Percentiles rank a stretch among this genome's conserved stretches.
Evolutionary conservation across 1,140 invertebrate species (phyloP).

Genomic region (Globodera rostochiensis): DNA sequence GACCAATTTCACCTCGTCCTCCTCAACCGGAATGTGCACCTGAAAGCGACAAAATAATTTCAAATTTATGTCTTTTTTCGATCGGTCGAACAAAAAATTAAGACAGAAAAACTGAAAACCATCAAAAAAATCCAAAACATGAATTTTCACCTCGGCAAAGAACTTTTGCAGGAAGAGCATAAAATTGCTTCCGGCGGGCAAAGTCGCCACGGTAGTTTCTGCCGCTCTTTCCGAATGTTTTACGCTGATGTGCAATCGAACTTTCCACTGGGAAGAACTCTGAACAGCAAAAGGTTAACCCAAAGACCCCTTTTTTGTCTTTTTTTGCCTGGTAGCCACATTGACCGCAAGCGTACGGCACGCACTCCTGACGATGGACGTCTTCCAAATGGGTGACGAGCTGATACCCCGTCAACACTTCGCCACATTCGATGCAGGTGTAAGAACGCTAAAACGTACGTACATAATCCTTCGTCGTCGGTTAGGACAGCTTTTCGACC

Average conservation of each 20-base stretch:
- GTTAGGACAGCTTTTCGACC: not conserved
- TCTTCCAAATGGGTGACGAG: conserved; percentile 26
- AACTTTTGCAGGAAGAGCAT: conserved; percentile 30
- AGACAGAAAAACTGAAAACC: conserved; percentile 4
- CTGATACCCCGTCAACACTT: conserved; percentile 27
- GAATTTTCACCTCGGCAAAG: conserved; percentile 29
- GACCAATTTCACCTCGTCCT: conserved; percentile 24
- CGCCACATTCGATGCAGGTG: conserved; percentile 34
- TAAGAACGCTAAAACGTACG: conserved; percentile 7
- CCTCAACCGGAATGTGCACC: conserved; percentile 12
- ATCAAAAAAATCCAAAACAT: conserved; percentile 3
- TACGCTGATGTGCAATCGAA: conserved; percentile 33
- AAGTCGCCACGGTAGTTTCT: conserved; percentile 25
- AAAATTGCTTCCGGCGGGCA: conserved; percentile 27
- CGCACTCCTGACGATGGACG: conserved; percentile 17
- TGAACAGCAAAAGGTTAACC: not conserved
- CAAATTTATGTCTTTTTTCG: not conserved
- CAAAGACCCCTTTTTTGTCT: no score
- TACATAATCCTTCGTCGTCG: not conserved
- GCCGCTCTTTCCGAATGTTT: conserved; percentile 36
- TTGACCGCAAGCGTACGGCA: conserved; percentile 8
- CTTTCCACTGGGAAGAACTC: conserved; percentile 32
- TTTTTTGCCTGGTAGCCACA: conserved; percentile 23
- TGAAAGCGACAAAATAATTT: not conserved
- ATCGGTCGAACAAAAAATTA: not conserved